Base-by-base conservation (phyloP, 2,113 vertebrate species). In the Marmota flaviventris region DNA sequence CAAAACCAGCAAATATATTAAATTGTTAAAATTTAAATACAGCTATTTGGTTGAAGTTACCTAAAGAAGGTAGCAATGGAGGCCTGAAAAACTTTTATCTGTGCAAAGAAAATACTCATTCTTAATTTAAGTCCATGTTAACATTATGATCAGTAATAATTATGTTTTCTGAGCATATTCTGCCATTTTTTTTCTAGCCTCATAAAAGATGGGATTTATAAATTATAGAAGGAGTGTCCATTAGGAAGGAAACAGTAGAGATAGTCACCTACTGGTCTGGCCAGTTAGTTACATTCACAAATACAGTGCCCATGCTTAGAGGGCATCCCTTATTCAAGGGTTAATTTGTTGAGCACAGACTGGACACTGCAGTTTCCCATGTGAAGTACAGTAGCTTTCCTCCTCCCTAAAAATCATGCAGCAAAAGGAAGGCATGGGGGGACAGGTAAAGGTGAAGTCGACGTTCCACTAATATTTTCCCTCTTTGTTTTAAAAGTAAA, bases 311-410 rank as follows among this genome's bases (percentile, higher is more conserved):
- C 1, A 0, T 39, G 69, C 70, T 90, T 83, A 73, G 63, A 89
- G 82, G 86, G 39, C 94, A 85, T 67, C 63, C 61, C 51, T 84
- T 93, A 87, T 94, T 93, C 94, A 84, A 96, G 91, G 82, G 27
- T 75, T 92, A 86, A 91, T 94, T 96, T 82, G 37, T 63, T 51
- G 84, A 92, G 69, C 67, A 77, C 89, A 92, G 84, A 93, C 96
- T 93, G 90, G 84, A 70, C 70, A 69, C 24, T 32, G 3, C 45
- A 65, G 34, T 77, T 91, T 81, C 65, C 79, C 89, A 32, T 12
- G 22, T 2, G 77, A 90, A 78, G 24, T 11, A 24, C 17, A 14
- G 14, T 70, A 22, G 9, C 37, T 45, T 78, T 77, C 81, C 56
- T 69, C 8, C 48, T 86, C 29, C 42, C 27, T 85, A 84, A 96